Evolutionary conservation across 2,888 invertebrate species (phyloP), one percentile per base, ranked within the genome.

Genomic region (Microctonus aethiopoides): DNA sequence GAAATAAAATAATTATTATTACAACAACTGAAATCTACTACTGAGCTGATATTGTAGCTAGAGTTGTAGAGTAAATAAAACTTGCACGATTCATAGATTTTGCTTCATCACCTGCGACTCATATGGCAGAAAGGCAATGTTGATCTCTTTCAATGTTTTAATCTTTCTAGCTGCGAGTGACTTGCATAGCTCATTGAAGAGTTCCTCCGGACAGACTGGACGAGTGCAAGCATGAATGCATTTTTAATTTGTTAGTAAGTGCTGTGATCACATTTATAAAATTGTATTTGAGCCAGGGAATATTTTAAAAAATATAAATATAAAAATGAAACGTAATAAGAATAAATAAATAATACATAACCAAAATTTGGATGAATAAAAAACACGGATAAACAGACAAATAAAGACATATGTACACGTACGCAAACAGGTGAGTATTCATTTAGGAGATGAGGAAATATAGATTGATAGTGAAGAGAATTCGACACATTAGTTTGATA

Each of bases 101-200:
- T 3, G 5, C 34, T 71, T 74, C 76, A 78, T 90, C 90, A 97
- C 97, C 95, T 98, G 98, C 84, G 95, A 92, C 88, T 98, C 98
- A 88, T 98, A 98, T 75, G 98, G 98, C 86, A 98, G 92, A 91
- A 98, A 98, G 87, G 98, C 98, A 88, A 98, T 97, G 92, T 98
- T 98, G 91, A 98, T 97, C 90, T 98, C 98, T 92, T 97, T 98
- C 87, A 98, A 90, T 75, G 97, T 97, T 92, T 96, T 97, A 88
- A 98, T 95, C 91, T 95, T 95, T 89, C 94, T 94, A 87, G 95
- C 96, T 78, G 95, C 95, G 82, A 94, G 92, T 84, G 96, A 96
- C 90, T 97, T 97, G 92, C 96, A 97, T 87, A 98, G 90, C 89
- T 96, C 96, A 91, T 97, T 97, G 92, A 98, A 98, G 86, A 97